These are phyloP conservation scores for Orchestes rusci DNA, from an alignment of 2,888 invertebrate genomes.

Conservation along the genomic window DNA sequence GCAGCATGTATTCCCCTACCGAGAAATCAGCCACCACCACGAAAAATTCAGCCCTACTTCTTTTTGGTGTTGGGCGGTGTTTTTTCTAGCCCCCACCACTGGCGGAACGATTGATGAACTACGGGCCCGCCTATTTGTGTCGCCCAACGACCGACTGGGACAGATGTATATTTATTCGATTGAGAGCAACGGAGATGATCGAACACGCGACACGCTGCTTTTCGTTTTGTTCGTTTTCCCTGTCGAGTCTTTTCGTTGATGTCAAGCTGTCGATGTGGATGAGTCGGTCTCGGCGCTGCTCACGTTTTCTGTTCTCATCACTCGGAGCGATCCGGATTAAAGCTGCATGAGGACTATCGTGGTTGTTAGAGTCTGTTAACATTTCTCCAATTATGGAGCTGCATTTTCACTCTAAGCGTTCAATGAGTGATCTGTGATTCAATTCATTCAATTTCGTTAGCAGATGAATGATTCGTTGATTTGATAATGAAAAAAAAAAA, in stretches of 20 bases:
- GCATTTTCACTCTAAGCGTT: too few species aligned
- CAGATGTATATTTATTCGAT: background rate
- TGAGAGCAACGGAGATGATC: conserved; percentile 14
- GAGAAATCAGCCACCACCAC: conserved; percentile 40
- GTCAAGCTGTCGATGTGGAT: conserved; percentile 20
- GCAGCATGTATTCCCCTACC: conserved; percentile 41
- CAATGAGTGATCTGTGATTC: too few species aligned
- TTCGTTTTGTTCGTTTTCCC: conserved; percentile 25
- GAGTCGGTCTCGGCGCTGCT: conserved; percentile 7
- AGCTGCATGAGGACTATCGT: conserved; percentile 1
- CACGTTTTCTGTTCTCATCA: conserved; percentile 7
- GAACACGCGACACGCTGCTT: conserved; percentile 31
- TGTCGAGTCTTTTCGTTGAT: conserved; percentile 17
- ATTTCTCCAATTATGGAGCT: too few species aligned
- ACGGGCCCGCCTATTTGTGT: conserved; percentile 44
- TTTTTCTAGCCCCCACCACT: conserved; percentile 40
- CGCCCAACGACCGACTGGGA: conserved; percentile 38
- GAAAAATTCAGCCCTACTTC: conserved; percentile 46
- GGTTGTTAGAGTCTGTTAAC: background rate
- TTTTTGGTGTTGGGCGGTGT: conserved; percentile 30
- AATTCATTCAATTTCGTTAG: too few species aligned
- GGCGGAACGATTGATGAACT: conserved; percentile 39
- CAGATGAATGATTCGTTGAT: too few species aligned
- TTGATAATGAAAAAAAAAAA: too few species aligned
- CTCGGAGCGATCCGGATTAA: conserved; percentile 5